Evolutionary conservation across 2,113 vertebrate species (phyloP).

Genomic region (Oryzias woworae): DNA sequence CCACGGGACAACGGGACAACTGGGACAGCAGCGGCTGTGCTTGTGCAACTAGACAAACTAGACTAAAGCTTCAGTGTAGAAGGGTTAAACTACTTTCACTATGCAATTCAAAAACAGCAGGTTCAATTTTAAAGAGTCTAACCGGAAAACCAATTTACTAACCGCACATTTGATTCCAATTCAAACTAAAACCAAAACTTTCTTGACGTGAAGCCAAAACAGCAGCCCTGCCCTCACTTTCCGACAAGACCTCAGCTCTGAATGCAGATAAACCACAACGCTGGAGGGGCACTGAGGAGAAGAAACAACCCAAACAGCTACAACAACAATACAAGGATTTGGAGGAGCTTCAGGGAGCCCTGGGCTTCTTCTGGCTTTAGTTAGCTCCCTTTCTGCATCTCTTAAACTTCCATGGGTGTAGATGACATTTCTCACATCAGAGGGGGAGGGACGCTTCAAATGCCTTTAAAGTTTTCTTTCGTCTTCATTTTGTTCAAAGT

Average conservation of each 20-base stretch:
- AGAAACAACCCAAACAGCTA: constrained; percentile 65
- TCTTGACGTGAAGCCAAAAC: constrained; percentile 60
- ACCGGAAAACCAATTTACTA: constrained; percentile 33
- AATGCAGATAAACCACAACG: constrained; percentile 62
- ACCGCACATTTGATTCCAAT: constrained; percentile 26
- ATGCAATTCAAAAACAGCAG: no score
- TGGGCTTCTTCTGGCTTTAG: constrained; percentile 68
- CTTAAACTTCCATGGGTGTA: constrained; percentile 66
- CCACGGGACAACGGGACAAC: no score
- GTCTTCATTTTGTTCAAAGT: constrained; percentile 59
- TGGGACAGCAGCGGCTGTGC: no score
- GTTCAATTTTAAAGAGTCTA: background rate
- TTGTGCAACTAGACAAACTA: no score
- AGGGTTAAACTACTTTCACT: no score
- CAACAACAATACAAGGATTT: constrained; percentile 72
- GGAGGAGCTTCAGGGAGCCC: constrained; percentile 55
- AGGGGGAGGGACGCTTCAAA: constrained; percentile 55
- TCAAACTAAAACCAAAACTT: constrained; percentile 48
- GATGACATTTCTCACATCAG: constrained; percentile 71
- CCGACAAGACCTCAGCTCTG: constrained; percentile 63
- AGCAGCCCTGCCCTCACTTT: constrained; percentile 60
- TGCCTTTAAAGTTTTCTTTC: constrained; percentile 59
- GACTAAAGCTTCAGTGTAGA: no score
- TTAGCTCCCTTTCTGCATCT: constrained; percentile 63
- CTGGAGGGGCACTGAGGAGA: constrained; percentile 50